These are phyloP conservation scores for Ectemnius continuus DNA, from an alignment of 2,888 invertebrate genomes.

Conservation along the genomic window DNA sequence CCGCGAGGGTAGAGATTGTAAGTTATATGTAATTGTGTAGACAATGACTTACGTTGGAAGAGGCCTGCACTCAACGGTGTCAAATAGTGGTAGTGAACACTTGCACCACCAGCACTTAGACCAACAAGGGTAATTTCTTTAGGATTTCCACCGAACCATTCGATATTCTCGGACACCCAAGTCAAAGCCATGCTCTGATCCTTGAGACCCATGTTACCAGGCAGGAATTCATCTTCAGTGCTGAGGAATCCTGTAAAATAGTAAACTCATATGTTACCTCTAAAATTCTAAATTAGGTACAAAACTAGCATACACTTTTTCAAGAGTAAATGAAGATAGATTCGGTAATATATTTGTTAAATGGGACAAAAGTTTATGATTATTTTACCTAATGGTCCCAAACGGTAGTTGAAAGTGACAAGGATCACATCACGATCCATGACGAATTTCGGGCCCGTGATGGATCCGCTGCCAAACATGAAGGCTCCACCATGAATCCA, in stretches of 20 bases:
- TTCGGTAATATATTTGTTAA: too few relatives aligned
- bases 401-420: constrained; percentile 85
- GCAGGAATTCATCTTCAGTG: constrained; percentile 84
- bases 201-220: constrained; percentile 87
- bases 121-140: constrained; percentile 85
- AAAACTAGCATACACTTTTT: too few relatives aligned
- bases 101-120: constrained; percentile 86
- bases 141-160: constrained; percentile 86
- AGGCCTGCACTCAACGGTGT: constrained; percentile 83
- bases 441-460: constrained; percentile 80
- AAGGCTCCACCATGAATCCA: constrained; percentile 75
- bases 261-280: not conserved
- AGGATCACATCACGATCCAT: constrained; percentile 84
- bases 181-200: constrained; percentile 86
- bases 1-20: too few relatives aligned
- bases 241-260: constrained; percentile 83
- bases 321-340: too few relatives aligned
- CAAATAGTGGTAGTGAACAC: constrained; percentile 86
- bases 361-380: too few relatives aligned
- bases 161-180: constrained; percentile 85
- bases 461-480: constrained; percentile 78
- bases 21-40: too few relatives aligned
- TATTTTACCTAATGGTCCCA: constrained; percentile 84
- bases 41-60: constrained; percentile 60
- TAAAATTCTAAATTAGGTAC: not conserved